Conservation (phyloP, 2,888 invertebrate species). For the Dichetophora obliterata region DNA sequence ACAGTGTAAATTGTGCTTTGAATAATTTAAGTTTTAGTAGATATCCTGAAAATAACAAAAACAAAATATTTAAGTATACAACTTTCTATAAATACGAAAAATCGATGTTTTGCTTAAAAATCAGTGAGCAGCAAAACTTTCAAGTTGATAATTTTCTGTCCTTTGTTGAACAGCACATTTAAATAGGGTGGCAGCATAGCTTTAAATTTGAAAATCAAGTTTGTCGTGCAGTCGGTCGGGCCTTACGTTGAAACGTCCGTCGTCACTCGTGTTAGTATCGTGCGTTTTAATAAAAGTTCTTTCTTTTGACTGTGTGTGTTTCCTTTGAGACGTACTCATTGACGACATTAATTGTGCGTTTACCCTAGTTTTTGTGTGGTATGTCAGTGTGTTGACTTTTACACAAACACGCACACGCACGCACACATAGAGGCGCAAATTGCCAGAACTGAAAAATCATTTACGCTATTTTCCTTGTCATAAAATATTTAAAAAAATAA, state of each 20-base stretch:
- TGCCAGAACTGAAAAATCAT: too few species aligned
- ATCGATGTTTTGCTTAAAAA: background rate
- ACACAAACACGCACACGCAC: background rate
- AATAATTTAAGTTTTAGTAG: background rate
- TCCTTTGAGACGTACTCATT: background rate
- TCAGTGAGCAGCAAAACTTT: too few species aligned
- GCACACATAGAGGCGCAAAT: background rate
- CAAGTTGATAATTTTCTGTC: too few species aligned
- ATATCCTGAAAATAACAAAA: background rate
- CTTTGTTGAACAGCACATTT: too few species aligned
- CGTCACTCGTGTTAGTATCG: too few species aligned
- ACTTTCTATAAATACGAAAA: background rate
- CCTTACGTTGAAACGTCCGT: too few species aligned
- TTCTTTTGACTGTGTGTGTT: slow-evolving; percentile 12
- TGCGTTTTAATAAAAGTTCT: too few species aligned
- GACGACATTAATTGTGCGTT: background rate
- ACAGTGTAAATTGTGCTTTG: too few species aligned
- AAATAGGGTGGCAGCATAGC: too few species aligned
- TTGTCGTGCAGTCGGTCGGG: too few species aligned
- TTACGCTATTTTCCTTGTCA: background rate
- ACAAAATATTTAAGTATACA: background rate
- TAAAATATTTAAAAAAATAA: background rate
- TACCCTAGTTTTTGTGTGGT: slow-evolving; percentile 11
- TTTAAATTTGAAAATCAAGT: too few species aligned
- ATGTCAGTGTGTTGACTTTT: too few species aligned